Evolutionary conservation across 2,113 vertebrate species (phyloP), one percentile per base, ranked within the genome.

Genomic region (Oryzias woworae): DNA sequence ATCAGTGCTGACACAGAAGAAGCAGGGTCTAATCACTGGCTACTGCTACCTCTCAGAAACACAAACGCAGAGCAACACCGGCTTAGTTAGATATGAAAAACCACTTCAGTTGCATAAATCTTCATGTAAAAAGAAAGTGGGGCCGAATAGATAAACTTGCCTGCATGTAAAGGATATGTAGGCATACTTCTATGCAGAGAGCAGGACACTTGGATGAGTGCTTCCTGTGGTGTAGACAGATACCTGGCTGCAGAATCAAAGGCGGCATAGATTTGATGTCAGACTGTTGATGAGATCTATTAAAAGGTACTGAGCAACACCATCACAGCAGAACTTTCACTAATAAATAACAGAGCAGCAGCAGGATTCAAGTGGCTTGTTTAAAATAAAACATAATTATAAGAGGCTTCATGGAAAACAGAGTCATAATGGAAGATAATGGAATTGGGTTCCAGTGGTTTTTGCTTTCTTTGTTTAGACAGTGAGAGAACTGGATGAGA

Each of bases 1-100:
- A 91, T 92, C 91, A 85, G 90, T 80, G 90, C 82, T 91, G 91
- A 92, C 91, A 91, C 78, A 64, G 66, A 63, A 78, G 71, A 81
- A 82, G 82, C 85, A 60, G 78, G 75, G 52, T 69, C 71, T 88
- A 86, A 89, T 91, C 87, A 88, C 76, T 41, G 78, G 73, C 83
- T 81, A 76, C 82, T 85, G 81, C 64, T 81, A 51, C 66, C 82
- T 63, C 79, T 83, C 78, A 80, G 36, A 70, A 74, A 77, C 80
- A 71, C 65, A 72, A 67, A 78, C 66, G 69, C 36, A 36, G 8
- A 36, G 36, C 36, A 53, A 70, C n/a, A 59, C 68, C 28, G 46
- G 31, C 67, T 69, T 14, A 55, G 14, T 12, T 1, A 73, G 65
- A 62, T 28, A 67, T 14, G 66, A 48, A 18, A 46, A 55, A 55